Conservation (phyloP, 2,113 vertebrate species). For the Xiphias gladius region DNA sequence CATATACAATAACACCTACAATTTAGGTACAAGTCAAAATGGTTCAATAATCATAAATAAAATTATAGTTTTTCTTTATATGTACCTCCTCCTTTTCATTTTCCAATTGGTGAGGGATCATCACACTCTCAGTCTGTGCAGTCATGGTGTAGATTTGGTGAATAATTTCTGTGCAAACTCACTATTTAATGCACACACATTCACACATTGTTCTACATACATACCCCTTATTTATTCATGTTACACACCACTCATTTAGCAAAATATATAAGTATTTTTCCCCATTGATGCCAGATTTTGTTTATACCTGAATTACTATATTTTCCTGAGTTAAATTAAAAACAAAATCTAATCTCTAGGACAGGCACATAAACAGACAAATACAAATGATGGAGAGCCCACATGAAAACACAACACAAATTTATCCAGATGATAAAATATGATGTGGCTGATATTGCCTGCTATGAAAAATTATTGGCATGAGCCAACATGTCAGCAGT, state of each 20-base stretch:
- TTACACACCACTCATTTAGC: conserved; percentile 47
- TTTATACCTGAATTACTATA: conserved; percentile 52
- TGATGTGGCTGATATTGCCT: conserved; percentile 78
- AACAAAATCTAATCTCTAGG: conserved; percentile 68
- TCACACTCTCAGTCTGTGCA: conserved; percentile 7
- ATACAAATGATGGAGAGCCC: conserved; percentile 71
- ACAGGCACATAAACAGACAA: conserved; percentile 68
- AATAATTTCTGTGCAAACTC: conserved; percentile 22
- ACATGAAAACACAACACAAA: conserved; percentile 77
- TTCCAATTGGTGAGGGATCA: conserved; percentile 13
- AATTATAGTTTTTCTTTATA: conserved; percentile 22
- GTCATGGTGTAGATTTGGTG: conserved; percentile 5
- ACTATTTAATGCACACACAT: conserved; percentile 20
- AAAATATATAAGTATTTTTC: conserved; percentile 27
- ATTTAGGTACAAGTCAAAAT: conserved; percentile 44
- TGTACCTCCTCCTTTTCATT: not conserved
- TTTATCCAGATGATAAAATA: conserved; percentile 82
- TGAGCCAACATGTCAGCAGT: conserved; percentile 80
- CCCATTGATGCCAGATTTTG: conserved; percentile 57
- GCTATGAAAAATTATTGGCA: conserved; percentile 82
- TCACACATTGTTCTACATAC: conserved; percentile 1
- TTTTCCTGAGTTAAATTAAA: conserved; percentile 62
- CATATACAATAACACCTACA: conserved; percentile 37
- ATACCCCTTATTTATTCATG: conserved; percentile 28
- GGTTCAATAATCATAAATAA: conserved; percentile 20